These are phyloP conservation scores for Eretmodus cyanostictus DNA, from an alignment of 2,113 vertebrate species.

Conservation along the genomic window DNA sequence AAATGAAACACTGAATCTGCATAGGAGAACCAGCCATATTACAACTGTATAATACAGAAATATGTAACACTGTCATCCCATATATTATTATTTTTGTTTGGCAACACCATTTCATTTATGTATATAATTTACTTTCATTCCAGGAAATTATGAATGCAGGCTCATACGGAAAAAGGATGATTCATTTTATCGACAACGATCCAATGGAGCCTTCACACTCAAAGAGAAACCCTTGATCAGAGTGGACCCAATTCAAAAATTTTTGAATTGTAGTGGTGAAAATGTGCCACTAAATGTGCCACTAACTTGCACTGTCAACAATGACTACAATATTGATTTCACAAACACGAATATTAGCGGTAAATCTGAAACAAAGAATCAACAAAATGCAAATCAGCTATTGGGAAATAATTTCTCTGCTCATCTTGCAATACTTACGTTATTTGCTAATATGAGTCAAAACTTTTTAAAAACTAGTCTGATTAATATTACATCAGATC, in stretches of 20 bases:
- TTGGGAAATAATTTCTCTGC: not conserved
- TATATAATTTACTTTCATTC: not conserved
- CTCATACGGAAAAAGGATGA: not conserved
- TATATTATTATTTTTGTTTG: not conserved
- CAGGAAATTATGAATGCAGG: constrained; percentile 9
- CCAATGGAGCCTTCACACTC: not conserved
- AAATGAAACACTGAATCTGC: not conserved
- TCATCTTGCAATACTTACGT: not conserved
- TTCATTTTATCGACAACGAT: not conserved
- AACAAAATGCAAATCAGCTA: not conserved
- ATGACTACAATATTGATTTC: not conserved
- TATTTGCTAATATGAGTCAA: not conserved
- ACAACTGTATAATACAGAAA: not conserved
- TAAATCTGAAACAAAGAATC: not conserved
- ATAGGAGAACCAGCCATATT: not conserved
- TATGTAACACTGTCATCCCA: not conserved
- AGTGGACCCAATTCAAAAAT: not conserved
- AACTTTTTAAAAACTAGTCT: not conserved
- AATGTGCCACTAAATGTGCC: not conserved
- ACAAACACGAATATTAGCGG: not conserved
- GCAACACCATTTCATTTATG: not conserved
- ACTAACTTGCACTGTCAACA: not conserved
- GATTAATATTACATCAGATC: not conserved
- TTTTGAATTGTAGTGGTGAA: not conserved
- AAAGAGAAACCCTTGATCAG: not conserved